phyloP scores from a whole-genome alignment of 1,140 invertebrate genomes.

The Lutraria rhynchaena region DNA sequence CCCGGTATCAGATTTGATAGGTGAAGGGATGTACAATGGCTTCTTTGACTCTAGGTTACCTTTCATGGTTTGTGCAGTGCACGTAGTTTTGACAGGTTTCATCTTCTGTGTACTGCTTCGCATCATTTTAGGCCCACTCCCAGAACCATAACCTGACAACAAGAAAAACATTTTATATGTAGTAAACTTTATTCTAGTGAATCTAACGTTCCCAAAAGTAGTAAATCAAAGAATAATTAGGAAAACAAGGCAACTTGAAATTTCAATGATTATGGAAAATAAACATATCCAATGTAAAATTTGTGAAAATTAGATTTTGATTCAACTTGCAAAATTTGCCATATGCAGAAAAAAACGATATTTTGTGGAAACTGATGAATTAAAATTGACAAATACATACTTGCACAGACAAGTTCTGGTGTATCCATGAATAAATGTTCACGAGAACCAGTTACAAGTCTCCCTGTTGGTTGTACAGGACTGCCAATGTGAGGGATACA shows the following conservation, averaged over 20 bases:
- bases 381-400: too few species aligned
- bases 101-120: constrained; percentile 55
- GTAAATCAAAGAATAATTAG: too few species aligned
- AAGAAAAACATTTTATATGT: neutral
- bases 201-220: too few species aligned
- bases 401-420: constrained; percentile 47
- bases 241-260: too few species aligned
- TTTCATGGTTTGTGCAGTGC: constrained; percentile 51
- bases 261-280: too few species aligned
- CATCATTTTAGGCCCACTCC: constrained; percentile 17
- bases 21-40: constrained; percentile 36
- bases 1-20: constrained; percentile 16
- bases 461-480: constrained; percentile 44
- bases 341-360: too few species aligned
- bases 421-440: constrained; percentile 58
- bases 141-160: constrained; percentile 30
- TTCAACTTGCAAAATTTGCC: too few species aligned
- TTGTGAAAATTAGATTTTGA: too few species aligned
- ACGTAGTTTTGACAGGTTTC: constrained; percentile 26
- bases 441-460: neutral
- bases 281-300: too few species aligned
- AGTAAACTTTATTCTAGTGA: too few species aligned
- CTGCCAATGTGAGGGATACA: constrained; percentile 67
- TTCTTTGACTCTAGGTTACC: neutral
- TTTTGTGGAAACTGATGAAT: too few species aligned